phyloP scores from a whole-genome alignment of 1,140 invertebrate species.

The Rhopalosiphum padi region DNA sequence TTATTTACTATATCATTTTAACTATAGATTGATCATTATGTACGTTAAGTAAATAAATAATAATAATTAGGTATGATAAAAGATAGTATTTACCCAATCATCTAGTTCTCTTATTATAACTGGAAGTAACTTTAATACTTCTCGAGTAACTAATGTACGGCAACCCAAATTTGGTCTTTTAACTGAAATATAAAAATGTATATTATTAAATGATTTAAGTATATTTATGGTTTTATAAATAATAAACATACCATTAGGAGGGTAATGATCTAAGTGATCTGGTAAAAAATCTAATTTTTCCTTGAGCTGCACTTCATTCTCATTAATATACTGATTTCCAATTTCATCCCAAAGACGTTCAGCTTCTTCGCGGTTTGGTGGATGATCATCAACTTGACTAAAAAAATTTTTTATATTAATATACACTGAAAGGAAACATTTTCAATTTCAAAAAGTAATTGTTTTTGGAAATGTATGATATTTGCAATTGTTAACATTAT shows the following conservation, averaged over 20 bases:
- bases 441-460: neutral
- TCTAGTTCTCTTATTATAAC: conserved; percentile 73
- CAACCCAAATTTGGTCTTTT: conserved; percentile 67
- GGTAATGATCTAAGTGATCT: conserved; percentile 71
- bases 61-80: neutral
- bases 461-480: neutral
- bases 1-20: no score
- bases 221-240: neutral
- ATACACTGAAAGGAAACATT: neutral
- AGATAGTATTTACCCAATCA: conserved; percentile 68
- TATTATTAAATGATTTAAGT: neutral
- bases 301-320: conserved; percentile 80
- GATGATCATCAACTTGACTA: conserved; percentile 75
- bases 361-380: conserved; percentile 69
- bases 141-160: conserved; percentile 73
- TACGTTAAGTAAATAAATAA: neutral
- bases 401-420: conserved; percentile 16
- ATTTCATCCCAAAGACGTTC: conserved; percentile 72
- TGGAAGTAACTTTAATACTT: conserved; percentile 73
- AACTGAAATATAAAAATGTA: neutral
- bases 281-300: conserved; percentile 75
- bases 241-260: conserved; percentile 64
- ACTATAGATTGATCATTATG: neutral
- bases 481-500: no score
- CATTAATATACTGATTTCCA: conserved; percentile 74